These are phyloP conservation scores for Cantharis lateralis DNA, from an alignment of 2,888 invertebrate species.

Conservation along the genomic window DNA sequence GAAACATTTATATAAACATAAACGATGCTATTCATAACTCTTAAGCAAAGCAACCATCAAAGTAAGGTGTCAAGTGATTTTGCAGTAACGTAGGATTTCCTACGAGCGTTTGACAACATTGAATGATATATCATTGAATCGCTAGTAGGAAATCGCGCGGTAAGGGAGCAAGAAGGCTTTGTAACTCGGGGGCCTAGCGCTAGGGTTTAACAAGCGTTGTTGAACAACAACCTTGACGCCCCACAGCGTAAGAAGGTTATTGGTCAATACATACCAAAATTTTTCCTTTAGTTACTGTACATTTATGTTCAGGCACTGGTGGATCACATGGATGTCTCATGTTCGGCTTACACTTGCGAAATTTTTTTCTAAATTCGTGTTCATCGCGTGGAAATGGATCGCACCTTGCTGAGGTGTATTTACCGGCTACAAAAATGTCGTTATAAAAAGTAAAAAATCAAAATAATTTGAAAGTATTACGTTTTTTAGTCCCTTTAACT, in stretches of 20 bases:
- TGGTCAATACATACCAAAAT: not conserved
- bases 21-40: too few species aligned
- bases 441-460: not conserved
- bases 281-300: not conserved
- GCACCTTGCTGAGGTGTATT: not conserved
- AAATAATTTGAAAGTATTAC: not conserved
- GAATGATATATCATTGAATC: too few species aligned
- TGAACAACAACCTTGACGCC: not conserved
- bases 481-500: not conserved
- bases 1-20: too few species aligned
- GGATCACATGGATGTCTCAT: not conserved
- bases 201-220: too few species aligned
- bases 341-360: not conserved
- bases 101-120: too few species aligned
- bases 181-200: too few species aligned
- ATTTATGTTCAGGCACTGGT: not conserved
- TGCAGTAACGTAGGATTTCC: too few species aligned
- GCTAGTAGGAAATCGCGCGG: too few species aligned
- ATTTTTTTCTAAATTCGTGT: not conserved
- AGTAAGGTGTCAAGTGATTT: too few species aligned
- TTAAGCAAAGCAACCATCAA: too few species aligned
- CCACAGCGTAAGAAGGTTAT: too few species aligned
- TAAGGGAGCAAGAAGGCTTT: too few species aligned
- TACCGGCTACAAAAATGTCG: not conserved
- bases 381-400: not conserved